These are phyloP conservation scores for Tromatobia lineatoria DNA, from an alignment of 2,888 invertebrate genomes.

Conservation along the genomic window DNA sequence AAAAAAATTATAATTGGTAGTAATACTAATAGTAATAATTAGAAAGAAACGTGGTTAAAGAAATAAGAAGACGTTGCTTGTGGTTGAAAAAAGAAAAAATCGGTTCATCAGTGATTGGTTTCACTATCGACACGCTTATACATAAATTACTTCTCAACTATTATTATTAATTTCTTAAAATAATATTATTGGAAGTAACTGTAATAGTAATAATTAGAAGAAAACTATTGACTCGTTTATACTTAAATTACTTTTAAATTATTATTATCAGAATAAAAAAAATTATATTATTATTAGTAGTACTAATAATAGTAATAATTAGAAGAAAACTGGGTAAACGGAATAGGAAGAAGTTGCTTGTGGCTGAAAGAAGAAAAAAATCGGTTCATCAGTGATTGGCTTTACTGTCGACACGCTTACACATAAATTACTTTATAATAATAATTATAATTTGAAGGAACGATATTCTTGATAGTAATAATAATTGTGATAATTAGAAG, in stretches of 20 bases:
- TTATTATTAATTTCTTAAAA: neutral
- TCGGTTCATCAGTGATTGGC: neutral
- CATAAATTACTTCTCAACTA: neutral
- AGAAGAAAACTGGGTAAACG: too few species aligned
- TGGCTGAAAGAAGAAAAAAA: neutral
- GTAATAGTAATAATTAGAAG: too few species aligned
- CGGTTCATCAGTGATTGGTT: slow-evolving; percentile 4
- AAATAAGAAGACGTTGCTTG: too few species aligned
- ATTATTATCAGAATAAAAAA: too few species aligned
- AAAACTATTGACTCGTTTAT: too few species aligned
- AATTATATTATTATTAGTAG: too few species aligned
- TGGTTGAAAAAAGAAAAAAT: neutral
- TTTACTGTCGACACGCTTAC: neutral
- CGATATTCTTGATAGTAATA: slow-evolving; percentile 1
- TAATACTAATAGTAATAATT: too few species aligned
- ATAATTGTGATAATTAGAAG: neutral
- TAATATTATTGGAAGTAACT: slow-evolving; percentile 7
- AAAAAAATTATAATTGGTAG: too few species aligned
- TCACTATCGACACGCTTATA: neutral
- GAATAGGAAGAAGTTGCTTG: too few species aligned
- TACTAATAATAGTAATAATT: too few species aligned
- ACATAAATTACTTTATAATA: neutral
- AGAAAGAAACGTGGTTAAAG: too few species aligned
- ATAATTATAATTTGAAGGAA: neutral
- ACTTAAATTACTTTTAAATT: too few species aligned